Conservation (phyloP, 2,797 vertebrate species). For the Mormyrops boulengeri region DNA sequence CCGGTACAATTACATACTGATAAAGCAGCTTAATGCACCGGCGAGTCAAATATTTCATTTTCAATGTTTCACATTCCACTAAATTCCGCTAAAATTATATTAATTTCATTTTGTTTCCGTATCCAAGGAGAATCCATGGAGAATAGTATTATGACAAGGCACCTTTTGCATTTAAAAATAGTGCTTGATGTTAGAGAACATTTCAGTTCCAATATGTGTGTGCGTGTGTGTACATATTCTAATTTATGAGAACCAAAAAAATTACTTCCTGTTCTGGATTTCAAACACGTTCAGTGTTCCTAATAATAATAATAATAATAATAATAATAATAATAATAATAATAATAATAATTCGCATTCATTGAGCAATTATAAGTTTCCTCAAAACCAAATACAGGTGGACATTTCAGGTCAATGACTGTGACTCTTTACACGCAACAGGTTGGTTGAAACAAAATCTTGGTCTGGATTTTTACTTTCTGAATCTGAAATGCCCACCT, state of each 20-base stretch:
- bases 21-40: neutral
- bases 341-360: neutral
- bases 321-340: neutral
- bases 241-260: neutral
- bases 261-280: neutral
- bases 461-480: neutral
- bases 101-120: neutral
- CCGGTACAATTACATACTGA: constrained; percentile 35
- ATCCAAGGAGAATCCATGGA: neutral
- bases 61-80: neutral
- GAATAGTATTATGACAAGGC: neutral
- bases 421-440: neutral
- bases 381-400: neutral
- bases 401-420: neutral
- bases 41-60: neutral
- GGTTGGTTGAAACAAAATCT: neutral
- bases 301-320: no score
- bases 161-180: neutral
- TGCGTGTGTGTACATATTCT: neutral
- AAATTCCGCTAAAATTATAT: neutral
- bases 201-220: neutral
- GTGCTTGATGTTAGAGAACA: neutral
- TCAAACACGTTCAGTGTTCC: neutral
- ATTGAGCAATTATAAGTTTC: neutral
- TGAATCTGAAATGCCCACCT: neutral